A percentile compares a stretch with the other conserved stretches of the same genome.
These are phyloP conservation scores for Drosophila lacteicornis DNA, from an alignment of 1,140 invertebrate species.

Conservation along the genomic window DNA sequence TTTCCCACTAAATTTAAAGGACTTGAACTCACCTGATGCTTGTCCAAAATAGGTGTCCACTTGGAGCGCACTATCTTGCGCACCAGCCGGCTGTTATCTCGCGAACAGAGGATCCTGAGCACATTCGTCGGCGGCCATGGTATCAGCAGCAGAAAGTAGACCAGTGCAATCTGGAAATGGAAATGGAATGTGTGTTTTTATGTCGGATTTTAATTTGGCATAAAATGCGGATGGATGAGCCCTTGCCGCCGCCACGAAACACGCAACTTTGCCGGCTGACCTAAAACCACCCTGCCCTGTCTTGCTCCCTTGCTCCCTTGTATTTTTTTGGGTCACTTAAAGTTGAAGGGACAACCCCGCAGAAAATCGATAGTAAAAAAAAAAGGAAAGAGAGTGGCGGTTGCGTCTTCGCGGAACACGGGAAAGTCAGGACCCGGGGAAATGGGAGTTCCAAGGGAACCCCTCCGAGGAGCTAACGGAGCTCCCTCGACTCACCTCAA, in stretches of 20 bases:
- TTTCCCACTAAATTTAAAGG: background rate
- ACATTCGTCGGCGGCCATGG: constrained; percentile 94
- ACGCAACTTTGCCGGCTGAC: constrained; percentile 62
- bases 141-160: constrained; percentile 87
- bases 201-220: constrained; percentile 8
- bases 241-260: background rate
- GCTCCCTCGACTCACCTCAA: constrained; percentile 87
- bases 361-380: constrained; percentile 69
- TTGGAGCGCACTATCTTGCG: constrained; percentile 95
- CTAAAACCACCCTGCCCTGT: constrained; percentile 32
- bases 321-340: constrained; percentile 72
- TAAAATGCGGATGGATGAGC: constrained; percentile 14
- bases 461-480: background rate
- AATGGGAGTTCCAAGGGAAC: background rate
- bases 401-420: constrained; percentile 13
- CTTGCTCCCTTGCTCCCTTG: background rate
- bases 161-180: constrained; percentile 70
- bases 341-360: constrained; percentile 53
- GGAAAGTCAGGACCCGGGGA: constrained; percentile 10
- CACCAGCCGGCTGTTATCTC: constrained; percentile 95
- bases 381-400: constrained; percentile 10
- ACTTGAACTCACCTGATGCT: constrained; percentile 89
- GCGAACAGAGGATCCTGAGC: constrained; percentile 93
- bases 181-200: constrained; percentile 27
- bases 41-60: constrained; percentile 94